Evolutionary conservation across 2,797 vertebrate genomes (phyloP).

Genomic region (Enteromius fasciolatus): DNA sequence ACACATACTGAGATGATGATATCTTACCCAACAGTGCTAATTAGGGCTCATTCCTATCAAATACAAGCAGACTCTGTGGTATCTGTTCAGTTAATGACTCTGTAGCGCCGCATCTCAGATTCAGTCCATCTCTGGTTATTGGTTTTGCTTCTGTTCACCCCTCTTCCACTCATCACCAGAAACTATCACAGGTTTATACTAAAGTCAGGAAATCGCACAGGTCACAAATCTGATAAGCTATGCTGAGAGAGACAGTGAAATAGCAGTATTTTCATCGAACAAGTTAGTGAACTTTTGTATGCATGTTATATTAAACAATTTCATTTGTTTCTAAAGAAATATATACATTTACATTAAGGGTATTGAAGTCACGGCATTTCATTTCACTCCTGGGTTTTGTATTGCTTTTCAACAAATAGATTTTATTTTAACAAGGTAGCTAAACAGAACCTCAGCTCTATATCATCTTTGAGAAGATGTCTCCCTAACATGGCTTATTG

Average conservation of each 20-base stretch:
- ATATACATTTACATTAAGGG: constrained; percentile 28
- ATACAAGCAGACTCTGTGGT: not conserved
- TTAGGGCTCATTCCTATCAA: constrained; percentile 23
- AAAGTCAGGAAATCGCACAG: not conserved
- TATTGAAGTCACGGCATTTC: constrained; percentile 5
- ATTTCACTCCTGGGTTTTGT: constrained; percentile 34
- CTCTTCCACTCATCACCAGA: not conserved
- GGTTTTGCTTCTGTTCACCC: not conserved
- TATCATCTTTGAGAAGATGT: constrained; percentile 20
- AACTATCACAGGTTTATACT: not conserved
- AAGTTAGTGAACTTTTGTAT: not conserved
- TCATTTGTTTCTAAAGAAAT: not conserved
- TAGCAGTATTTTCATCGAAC: not conserved
- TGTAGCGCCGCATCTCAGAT: not conserved
- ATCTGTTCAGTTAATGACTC: constrained; percentile 8
- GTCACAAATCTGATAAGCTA: not conserved
- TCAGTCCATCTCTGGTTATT: too few species aligned
- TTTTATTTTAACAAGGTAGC: constrained; percentile 39
- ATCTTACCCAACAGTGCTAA: constrained; percentile 4
- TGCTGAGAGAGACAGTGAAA: not conserved
- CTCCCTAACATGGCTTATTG: constrained; percentile 12
- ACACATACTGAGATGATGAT: constrained; percentile 10
- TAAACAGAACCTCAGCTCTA: constrained; percentile 29
- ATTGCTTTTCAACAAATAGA: constrained; percentile 23
- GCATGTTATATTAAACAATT: not conserved